Evolutionary conservation across 1,140 invertebrate species (phyloP), one percentile per base, ranked within the genome.

Genomic region (Ostrea edulis): DNA sequence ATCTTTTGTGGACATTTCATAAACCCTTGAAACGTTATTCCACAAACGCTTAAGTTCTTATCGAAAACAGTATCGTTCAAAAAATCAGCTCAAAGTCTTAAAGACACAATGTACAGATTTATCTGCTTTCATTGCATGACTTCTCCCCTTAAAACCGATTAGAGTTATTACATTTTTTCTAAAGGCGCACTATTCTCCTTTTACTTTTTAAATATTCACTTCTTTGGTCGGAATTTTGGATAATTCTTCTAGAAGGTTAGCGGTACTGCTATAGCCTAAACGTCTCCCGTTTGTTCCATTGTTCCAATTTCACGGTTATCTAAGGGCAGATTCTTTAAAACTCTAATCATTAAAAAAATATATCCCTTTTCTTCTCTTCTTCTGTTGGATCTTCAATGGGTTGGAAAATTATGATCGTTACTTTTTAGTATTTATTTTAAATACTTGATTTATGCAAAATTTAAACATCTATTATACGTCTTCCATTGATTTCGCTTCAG

Each of bases 131-230:
- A 22, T 12, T 77, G 68, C 68, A 77, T 77, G 68, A 77, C 68
- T 77, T 77, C 68, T 77, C 25, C 68, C 68, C 29, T 62, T 25
- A 77, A 77, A 77, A 77, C 68, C 68, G 68, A 77, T 77, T 77
- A 77, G 29, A 77, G 25, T 35, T 77, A 77, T 77, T 77, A 77
- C 9, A 29, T 4, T 35, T 77, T 25, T 77, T 77, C 68, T 35
- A 25, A 29, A 11, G 9, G 25, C 68, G 68, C 68, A 77, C 68
- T 11, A 77, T 77, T 77, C 68, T 77, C 68, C 68, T 77, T 77
- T 77, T 29, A 77, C 68, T 77, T 77, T 77, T 77, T 77, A 77
- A 77, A 77, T 77, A 77, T 77, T 77, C 68, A 77, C 68, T 25
- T 77, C 68, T 77, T 77, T 77, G 68, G 68, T 77, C 25, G 22